Percentiles rank a stretch among this genome's conserved stretches.
These are phyloP conservation scores for Steromphala cineraria DNA, from an alignment of 2,888 invertebrate species.

Conservation along the genomic window DNA sequence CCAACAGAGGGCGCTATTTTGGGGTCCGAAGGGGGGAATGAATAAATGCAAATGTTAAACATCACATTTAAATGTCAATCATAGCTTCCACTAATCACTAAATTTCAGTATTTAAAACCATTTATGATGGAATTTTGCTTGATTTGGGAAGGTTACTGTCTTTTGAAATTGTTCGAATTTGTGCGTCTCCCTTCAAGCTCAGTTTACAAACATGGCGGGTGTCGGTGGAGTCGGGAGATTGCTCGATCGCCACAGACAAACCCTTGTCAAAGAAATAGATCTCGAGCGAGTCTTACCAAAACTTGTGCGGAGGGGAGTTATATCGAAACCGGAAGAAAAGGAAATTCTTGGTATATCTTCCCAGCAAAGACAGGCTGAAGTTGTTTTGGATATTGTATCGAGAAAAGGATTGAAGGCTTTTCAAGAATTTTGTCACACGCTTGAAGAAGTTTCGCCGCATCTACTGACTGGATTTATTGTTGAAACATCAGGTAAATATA, in stretches of 20 bases:
- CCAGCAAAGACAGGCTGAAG: constrained; percentile 56
- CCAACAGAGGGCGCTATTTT: background rate
- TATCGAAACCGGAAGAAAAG: constrained; percentile 62
- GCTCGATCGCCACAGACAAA: constrained; percentile 60
- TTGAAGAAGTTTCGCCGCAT: constrained; percentile 67
- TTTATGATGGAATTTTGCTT: no score
- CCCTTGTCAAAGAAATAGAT: constrained; percentile 65
- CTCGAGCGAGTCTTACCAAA: constrained; percentile 61
- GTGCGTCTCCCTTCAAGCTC: background rate
- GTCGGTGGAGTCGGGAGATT: constrained; percentile 63
- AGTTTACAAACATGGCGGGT: constrained; percentile 68
- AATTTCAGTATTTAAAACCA: no score
- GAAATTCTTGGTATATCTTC: constrained; percentile 54
- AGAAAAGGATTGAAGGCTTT: constrained; percentile 67
- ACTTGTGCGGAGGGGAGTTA: constrained; percentile 61
- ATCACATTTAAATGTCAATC: no score
- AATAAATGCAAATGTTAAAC: background rate
- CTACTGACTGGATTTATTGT: constrained; percentile 61
- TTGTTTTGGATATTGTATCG: constrained; percentile 67
- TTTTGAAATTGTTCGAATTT: background rate
- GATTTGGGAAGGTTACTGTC: no score
- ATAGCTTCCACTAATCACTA: no score
- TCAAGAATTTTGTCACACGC: constrained; percentile 68
- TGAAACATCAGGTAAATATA: constrained; percentile 58
- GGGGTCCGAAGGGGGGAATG: background rate